Conservation (phyloP, 2,888 invertebrate genomes). For the Tanytarsus gracilentus region DNA sequence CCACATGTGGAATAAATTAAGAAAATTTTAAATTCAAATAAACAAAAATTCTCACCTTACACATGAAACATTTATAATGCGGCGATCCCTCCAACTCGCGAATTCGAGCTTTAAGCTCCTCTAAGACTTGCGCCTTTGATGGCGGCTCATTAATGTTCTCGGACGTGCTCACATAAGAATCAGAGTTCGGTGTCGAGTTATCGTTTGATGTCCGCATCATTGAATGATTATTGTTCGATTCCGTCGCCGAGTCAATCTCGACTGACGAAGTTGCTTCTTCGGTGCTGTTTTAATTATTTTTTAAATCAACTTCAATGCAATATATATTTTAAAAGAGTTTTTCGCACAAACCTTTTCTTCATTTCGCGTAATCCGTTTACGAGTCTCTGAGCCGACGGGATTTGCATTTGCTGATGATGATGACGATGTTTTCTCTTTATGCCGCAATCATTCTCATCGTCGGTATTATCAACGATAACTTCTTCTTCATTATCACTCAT, state of each 20-base stretch:
- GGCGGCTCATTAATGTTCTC: conserved; percentile 41
- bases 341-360: conserved; percentile 19
- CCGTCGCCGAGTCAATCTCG: conserved; percentile 31
- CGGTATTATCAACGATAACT: conserved; percentile 42
- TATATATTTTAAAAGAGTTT: background rate
- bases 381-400: conserved; percentile 6
- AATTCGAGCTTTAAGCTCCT: conserved; percentile 50
- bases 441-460: conserved; percentile 35
- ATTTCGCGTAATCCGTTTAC: conserved; percentile 18
- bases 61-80: conserved; percentile 62
- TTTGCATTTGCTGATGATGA: conserved; percentile 7
- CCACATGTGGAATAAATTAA: too few species aligned
- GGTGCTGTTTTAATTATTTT: conserved; percentile 24
- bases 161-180: conserved; percentile 45
- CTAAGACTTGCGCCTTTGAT: conserved; percentile 45
- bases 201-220: conserved; percentile 12
- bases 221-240: conserved; percentile 25
- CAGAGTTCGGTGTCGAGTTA: conserved; percentile 39
- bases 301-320: background rate
- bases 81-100: conserved; percentile 47
- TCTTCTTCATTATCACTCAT: conserved; percentile 44
- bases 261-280: conserved; percentile 31
- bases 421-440: background rate
- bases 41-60: conserved; percentile 55
- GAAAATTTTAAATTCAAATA: background rate